phyloP scores from a whole-genome alignment of 2,113 vertebrate species.

The Salvelinus alpinus region DNA sequence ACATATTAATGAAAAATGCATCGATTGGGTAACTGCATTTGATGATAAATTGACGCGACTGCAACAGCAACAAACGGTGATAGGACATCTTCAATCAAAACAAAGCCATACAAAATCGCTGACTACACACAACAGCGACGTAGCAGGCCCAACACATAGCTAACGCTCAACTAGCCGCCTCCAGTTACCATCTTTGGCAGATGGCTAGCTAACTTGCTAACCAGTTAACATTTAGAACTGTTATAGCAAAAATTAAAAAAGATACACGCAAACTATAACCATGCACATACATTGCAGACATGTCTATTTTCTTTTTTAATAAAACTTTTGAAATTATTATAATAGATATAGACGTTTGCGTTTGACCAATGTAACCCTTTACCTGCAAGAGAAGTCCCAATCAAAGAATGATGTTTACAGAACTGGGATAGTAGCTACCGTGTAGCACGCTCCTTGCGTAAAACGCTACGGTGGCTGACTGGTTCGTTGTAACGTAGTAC shows the following conservation, averaged over 20 bases:
- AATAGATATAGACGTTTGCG: neutral
- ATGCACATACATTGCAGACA: neutral
- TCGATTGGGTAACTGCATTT: neutral
- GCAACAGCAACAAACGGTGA: neutral
- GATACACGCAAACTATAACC: constrained; percentile 15
- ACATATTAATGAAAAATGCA: neutral
- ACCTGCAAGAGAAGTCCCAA: constrained; percentile 70
- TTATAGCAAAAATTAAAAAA: constrained; percentile 16
- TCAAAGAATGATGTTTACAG: constrained; percentile 74
- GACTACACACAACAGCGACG: neutral
- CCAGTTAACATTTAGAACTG: constrained; percentile 45
- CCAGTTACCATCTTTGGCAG: neutral
- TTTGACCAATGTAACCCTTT: constrained; percentile 43
- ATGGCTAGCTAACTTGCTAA: constrained; percentile 52
- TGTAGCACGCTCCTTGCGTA: constrained; percentile 70
- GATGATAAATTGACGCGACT: neutral
- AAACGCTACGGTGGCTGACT: constrained; percentile 58
- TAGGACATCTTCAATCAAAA: neutral
- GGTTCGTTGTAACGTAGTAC: constrained; percentile 61
- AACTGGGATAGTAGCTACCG: constrained; percentile 57
- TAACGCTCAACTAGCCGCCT: neutral
- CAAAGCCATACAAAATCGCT: neutral
- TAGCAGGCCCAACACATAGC: neutral
- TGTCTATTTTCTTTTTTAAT: neutral
- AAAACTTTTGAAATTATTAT: fast-evolving